Percentiles rank a stretch among this genome's conserved stretches.
phyloP scores from a whole-genome alignment of 1,140 invertebrate genomes.

The Lamellibrachia luymesi region DNA sequence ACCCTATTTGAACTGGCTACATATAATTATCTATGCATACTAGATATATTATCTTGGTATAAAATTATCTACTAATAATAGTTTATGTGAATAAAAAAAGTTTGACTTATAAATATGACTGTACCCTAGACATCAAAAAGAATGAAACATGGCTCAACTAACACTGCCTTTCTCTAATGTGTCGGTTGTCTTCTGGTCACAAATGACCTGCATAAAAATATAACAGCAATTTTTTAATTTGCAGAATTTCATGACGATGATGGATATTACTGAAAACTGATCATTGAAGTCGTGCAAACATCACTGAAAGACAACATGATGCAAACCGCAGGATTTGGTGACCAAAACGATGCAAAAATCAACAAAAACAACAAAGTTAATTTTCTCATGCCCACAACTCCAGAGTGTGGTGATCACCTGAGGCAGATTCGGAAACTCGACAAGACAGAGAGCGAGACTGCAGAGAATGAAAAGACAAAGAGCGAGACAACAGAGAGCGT shows the following conservation, averaged over 20 bases:
- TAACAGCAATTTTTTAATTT: background rate
- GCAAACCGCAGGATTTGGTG: background rate
- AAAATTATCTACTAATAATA: no score
- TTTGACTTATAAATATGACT: no score
- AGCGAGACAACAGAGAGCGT: background rate
- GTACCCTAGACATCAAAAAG: no score
- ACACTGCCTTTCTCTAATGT: no score
- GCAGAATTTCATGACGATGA: background rate
- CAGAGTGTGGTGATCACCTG: background rate
- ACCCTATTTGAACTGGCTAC: no score
- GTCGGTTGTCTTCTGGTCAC: no score
- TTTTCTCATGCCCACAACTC: background rate
- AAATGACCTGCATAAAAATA: no score
- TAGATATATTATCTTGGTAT: no score
- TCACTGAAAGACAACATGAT: background rate
- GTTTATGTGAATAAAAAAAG: no score
- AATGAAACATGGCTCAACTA: no score
- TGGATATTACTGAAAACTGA: background rate
- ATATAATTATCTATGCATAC: no score
- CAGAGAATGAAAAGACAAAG: background rate
- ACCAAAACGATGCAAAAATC: background rate
- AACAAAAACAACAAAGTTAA: slow-evolving; percentile 7
- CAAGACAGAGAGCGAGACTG: background rate
- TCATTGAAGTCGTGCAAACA: background rate
- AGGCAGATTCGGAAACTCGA: background rate